Evolutionary conservation across 1,140 invertebrate genomes (phyloP).

Genomic region (Macrotrachela quadricornifera): DNA sequence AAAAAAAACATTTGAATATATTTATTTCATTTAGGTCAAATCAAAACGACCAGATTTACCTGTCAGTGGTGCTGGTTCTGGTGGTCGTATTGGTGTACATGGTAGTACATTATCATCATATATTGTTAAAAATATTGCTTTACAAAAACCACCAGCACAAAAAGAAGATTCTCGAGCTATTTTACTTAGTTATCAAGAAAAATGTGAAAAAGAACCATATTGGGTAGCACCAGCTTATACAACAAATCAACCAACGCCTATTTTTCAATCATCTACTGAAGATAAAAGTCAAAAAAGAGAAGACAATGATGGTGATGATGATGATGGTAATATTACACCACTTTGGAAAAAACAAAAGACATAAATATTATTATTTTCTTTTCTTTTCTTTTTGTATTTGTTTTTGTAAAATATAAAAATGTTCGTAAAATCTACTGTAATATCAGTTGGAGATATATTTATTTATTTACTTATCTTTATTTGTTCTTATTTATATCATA

Average conservation of each 20-base stretch:
- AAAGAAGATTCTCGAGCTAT: constrained; percentile 88
- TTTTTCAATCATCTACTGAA: constrained; percentile 34
- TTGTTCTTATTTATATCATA: too few relatives aligned
- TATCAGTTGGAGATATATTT: too few relatives aligned
- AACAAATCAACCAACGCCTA: constrained; percentile 44
- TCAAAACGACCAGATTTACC: constrained; percentile 80
- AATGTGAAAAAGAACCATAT: constrained; percentile 84
- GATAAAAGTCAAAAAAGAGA: background rate
- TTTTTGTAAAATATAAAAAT: too few relatives aligned
- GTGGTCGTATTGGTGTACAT: constrained; percentile 74
- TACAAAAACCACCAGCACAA: constrained; percentile 67
- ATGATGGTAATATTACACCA: background rate
- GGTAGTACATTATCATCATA: constrained; percentile 89
- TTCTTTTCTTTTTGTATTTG: too few relatives aligned
- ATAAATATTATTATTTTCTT: background rate
- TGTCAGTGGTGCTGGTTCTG: constrained; percentile 62
- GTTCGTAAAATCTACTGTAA: too few relatives aligned
- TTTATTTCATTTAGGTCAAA: constrained; percentile 36
- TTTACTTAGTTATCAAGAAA: constrained; percentile 85
- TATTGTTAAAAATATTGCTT: constrained; percentile 77
- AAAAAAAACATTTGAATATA: constrained; percentile 52
- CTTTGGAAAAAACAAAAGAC: constrained; percentile 4
- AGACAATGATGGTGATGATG: background rate
- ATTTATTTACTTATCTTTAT: too few relatives aligned
- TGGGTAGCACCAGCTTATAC: constrained; percentile 78